Conservation (phyloP, 2,888 invertebrate species). For the Syritta pipiens region DNA sequence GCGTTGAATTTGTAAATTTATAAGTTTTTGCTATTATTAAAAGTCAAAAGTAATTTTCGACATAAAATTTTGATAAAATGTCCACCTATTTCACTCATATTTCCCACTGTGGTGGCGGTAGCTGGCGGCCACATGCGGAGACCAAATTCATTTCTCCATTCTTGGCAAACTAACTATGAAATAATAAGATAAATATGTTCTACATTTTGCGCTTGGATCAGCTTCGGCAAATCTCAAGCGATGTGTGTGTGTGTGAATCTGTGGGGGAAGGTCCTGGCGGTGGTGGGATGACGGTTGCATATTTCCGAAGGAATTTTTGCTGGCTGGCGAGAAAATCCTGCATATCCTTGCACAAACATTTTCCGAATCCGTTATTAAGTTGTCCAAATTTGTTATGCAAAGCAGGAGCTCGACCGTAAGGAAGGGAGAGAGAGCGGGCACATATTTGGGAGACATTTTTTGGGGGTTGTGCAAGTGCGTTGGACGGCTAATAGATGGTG, state of each 20-base stretch:
- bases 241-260: conserved; percentile 50
- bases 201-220: conserved; percentile 66
- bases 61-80: no score
- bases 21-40: no score
- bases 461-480: conserved; percentile 34
- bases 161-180: conserved; percentile 66
- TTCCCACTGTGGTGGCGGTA: conserved; percentile 16
- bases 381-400: conserved; percentile 68
- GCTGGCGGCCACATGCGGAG: background rate
- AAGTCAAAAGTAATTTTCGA: no score
- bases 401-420: conserved; percentile 42
- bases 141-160: conserved; percentile 48
- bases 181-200: conserved; percentile 68
- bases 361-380: conserved; percentile 67
- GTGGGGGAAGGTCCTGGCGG: background rate
- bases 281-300: background rate
- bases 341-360: conserved; percentile 66
- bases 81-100: no score
- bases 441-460: background rate
- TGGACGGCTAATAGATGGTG: conserved; percentile 56
- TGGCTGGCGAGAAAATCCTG: conserved; percentile 63
- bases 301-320: conserved; percentile 41
- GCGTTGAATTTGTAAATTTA: no score
- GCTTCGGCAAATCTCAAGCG: conserved; percentile 46
- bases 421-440: conserved; percentile 27